Conservation (phyloP, 2,113 vertebrate genomes). For the Ictalurus furcatus region DNA sequence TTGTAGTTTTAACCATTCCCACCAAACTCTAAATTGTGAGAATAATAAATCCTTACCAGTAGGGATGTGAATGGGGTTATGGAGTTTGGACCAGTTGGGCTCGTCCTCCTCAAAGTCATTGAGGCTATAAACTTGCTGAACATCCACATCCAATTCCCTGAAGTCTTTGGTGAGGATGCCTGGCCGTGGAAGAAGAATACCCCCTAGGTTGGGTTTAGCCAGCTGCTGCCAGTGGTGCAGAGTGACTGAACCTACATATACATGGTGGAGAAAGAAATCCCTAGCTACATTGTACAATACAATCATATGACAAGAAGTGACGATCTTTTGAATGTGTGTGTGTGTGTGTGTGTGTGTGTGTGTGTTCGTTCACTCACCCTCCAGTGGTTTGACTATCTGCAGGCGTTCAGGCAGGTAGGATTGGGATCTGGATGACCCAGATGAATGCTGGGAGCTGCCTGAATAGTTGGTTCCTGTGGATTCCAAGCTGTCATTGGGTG, state of each 20-base stretch:
- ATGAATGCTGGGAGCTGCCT: constrained; percentile 71
- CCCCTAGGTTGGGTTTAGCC: constrained; percentile 79
- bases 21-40: not conserved
- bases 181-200: constrained; percentile 79
- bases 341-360: not conserved
- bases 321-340: not conserved
- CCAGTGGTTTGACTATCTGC: constrained; percentile 86
- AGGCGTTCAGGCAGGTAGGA: constrained; percentile 82
- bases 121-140: constrained; percentile 83
- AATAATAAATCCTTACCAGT: constrained; percentile 70
- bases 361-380: constrained; percentile 70
- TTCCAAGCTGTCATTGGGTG: constrained; percentile 75
- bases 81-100: constrained; percentile 67
- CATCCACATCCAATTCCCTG: constrained; percentile 79
- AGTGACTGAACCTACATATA: constrained; percentile 74
- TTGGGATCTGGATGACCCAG: constrained; percentile 73
- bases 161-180: constrained; percentile 87
- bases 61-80: constrained; percentile 57
- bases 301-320: not conserved
- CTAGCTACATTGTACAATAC: not conserved
- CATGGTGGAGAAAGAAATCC: not conserved
- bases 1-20: not conserved
- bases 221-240: constrained; percentile 89
- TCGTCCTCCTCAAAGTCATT: constrained; percentile 87
- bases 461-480: constrained; percentile 79